Evolutionary conservation across 2,113 vertebrate species (phyloP).

Genomic region (pig (Sus scrofa)): T2T-Sscrofa CM000825.6:42352501-42353000

Average conservation of each 20-base stretch:
- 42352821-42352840: neutral
- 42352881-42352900: neutral
- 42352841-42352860: slow-evolving; percentile 24
- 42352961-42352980: neutral
- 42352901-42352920: slow-evolving; percentile 45
- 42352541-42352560: neutral
- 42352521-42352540: neutral
- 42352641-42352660: neutral
- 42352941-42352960: neutral
- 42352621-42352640: neutral
- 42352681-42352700: neutral
- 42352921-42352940: neutral
- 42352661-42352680: neutral
- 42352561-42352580: neutral
- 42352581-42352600: neutral
- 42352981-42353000: neutral
- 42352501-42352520: neutral
- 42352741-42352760: neutral
- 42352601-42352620: neutral
- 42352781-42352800: neutral
- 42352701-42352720: neutral
- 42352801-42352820: neutral
- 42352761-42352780: neutral
- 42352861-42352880: slow-evolving; percentile 26
- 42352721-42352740: neutral